Base-by-base conservation (phyloP, 2,797 vertebrate genomes). In the Phylloscopus collybita region DNA sequence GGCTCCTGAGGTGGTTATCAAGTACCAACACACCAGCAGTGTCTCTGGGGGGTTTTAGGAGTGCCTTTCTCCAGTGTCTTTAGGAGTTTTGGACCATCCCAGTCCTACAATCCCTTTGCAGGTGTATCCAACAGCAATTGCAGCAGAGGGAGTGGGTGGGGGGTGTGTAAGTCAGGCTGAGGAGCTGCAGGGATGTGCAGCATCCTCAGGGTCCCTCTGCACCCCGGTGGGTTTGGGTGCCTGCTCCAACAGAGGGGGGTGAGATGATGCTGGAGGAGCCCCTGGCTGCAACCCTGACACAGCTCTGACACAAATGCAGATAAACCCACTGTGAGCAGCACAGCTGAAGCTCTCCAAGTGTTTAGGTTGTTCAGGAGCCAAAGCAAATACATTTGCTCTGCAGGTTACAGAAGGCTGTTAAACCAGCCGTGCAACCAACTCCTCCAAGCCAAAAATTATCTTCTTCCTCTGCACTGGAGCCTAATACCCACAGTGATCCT, bases 341-440 rank as follows among this genome's bases (percentile, higher is more conserved):
- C 88, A 67, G 70, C 47, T 0, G 0, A n/a, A 66, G 87, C 74
- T 80, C 83, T 88, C 21, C 1, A 25, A 93, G 74, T 57, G 42
- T 92, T 95, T 78, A 13, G 86, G 62, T 90, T 96, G 94, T 54
- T 93, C 45, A 1, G 60, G 80, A 92, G 95, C 95, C 96, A 96
- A 96, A 95, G 86, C 86, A 96, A 96, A 95, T 74, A 93, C 57
- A 23, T 95, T 82, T 90, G 73, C 92, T 92, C 93, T 88, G 94
- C 95, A 96, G 92, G 96, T 96, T 93, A 57, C 10, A 90, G 91
- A 82, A 91, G 92, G 86, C 78, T 93, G 95, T 45, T 88, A 93
- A 94, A 94, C 91, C 92, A 96, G 94, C 89, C 44, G 0, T 95
- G 88, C 91, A 94, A 94, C 83, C 78, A 61, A 6, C 78, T 71